Evolutionary conservation across 2,888 invertebrate species (phyloP).

Genomic region (Eilema sororculum): DNA sequence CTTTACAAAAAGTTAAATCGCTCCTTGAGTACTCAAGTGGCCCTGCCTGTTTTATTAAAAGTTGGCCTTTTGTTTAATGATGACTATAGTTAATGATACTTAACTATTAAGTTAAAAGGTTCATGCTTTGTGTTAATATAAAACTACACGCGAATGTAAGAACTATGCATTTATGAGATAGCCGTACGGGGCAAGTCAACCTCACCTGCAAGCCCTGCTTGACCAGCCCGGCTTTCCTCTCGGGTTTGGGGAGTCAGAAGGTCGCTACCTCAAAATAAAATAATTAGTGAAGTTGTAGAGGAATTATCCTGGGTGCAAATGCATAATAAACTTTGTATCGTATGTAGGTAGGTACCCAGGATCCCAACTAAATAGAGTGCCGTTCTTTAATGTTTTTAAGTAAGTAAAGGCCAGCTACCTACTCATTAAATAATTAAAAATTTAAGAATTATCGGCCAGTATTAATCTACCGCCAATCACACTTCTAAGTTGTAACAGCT

Average conservation of each 20-base stretch:
- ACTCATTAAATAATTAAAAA: neutral
- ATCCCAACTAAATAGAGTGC: neutral
- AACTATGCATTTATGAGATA: no score
- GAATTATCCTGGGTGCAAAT: neutral
- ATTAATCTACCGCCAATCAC: slow-evolving; percentile 1
- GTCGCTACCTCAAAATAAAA: neutral
- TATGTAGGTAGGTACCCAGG: no score
- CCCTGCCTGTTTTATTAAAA: slow-evolving; percentile 64
- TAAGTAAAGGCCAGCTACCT: neutral
- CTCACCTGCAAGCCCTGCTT: neutral
- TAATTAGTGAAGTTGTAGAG: neutral
- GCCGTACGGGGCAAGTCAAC: neutral
- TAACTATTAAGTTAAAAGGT: slow-evolving; percentile 36
- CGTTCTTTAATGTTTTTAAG: neutral
- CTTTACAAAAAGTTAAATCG: slow-evolving; percentile 85
- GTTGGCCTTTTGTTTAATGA: slow-evolving; percentile 66
- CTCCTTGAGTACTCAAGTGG: slow-evolving; percentile 66
- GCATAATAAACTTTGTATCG: neutral
- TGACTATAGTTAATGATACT: slow-evolving; percentile 60
- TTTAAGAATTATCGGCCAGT: neutral
- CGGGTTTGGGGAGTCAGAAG: neutral
- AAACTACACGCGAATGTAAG: neutral
- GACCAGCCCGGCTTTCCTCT: neutral
- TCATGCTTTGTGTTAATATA: neutral
- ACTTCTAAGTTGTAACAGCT: slow-evolving; percentile 29